Conservation (phyloP, 2,797 vertebrate species). For the Odontamblyopus lacepedii region DNA sequence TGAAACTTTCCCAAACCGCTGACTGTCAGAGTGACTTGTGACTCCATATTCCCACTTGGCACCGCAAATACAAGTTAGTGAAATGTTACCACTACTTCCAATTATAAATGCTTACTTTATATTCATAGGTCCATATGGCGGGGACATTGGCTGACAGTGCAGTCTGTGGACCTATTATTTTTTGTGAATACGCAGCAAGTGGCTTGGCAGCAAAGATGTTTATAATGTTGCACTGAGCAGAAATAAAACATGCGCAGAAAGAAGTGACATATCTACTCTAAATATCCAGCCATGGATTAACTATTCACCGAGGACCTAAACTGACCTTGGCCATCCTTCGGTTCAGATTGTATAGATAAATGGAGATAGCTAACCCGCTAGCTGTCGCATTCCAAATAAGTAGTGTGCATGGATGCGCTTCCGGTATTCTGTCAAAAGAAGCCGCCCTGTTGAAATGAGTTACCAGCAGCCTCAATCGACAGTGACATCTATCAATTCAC, state of each 20-base stretch:
- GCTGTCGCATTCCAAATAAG: too few relatives aligned
- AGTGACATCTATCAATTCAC: too few relatives aligned
- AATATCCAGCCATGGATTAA: constrained; percentile 9
- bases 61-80: constrained; percentile 11
- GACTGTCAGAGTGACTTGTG: constrained; percentile 40
- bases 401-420: too few relatives aligned
- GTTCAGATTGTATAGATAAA: too few relatives aligned
- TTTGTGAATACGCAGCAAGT: constrained; percentile 22
- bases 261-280: constrained; percentile 6
- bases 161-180: constrained; percentile 36
- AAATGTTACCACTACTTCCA: constrained; percentile 8
- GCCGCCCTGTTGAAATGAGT: too few relatives aligned
- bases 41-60: constrained; percentile 12
- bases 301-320: too few relatives aligned
- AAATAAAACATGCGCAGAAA: constrained; percentile 25
- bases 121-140: constrained; percentile 46
- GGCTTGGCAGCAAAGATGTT: constrained; percentile 25
- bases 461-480: too few relatives aligned
- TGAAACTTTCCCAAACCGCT: constrained; percentile 29
- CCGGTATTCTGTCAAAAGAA: too few relatives aligned
- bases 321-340: too few relatives aligned
- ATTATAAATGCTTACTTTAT: constrained; percentile 36
- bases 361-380: too few relatives aligned
- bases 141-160: constrained; percentile 29
- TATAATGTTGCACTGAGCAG: constrained; percentile 17